Conservation (phyloP, 2,797 vertebrate species). For the Potorous gilbertii region DNA sequence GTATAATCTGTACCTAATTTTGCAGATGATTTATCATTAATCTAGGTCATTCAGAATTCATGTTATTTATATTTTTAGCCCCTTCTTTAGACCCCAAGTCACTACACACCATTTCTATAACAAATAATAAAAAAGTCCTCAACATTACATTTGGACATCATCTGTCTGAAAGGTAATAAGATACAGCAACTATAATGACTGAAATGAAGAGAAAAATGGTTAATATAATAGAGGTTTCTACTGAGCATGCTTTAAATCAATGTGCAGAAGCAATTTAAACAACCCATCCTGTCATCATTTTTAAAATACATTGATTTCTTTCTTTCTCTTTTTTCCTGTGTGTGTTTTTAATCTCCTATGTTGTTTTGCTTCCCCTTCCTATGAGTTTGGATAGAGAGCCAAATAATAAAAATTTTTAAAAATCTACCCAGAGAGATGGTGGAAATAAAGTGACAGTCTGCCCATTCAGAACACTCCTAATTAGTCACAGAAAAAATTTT, state of each 20-base stretch:
- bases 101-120: slow-evolving; percentile 74
- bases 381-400: slow-evolving; percentile 43
- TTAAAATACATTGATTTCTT: slow-evolving; percentile 84
- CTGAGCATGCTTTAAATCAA: slow-evolving; percentile 86
- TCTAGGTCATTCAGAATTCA: slow-evolving; percentile 69
- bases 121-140: slow-evolving; percentile 80
- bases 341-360: slow-evolving; percentile 65
- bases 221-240: slow-evolving; percentile 85
- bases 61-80: slow-evolving; percentile 76
- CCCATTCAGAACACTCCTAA: slow-evolving; percentile 86
- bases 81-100: slow-evolving; percentile 71
- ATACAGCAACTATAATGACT: slow-evolving; percentile 80
- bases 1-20: slow-evolving; percentile 55
- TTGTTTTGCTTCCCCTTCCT: slow-evolving; percentile 58
- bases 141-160: slow-evolving; percentile 79
- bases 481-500: slow-evolving; percentile 86
- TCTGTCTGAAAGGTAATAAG: slow-evolving; percentile 81
- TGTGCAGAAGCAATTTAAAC: slow-evolving; percentile 84
- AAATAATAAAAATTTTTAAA: slow-evolving; percentile 40
- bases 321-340: slow-evolving; percentile 68
- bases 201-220: slow-evolving; percentile 82
- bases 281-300: slow-evolving; percentile 78
- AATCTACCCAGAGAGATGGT: slow-evolving; percentile 66
- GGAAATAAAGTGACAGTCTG: slow-evolving; percentile 86
- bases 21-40: slow-evolving; percentile 61